Evolutionary conservation across 2,888 invertebrate genomes (phyloP).

Genomic region (Ochropleura leucogaster): DNA sequence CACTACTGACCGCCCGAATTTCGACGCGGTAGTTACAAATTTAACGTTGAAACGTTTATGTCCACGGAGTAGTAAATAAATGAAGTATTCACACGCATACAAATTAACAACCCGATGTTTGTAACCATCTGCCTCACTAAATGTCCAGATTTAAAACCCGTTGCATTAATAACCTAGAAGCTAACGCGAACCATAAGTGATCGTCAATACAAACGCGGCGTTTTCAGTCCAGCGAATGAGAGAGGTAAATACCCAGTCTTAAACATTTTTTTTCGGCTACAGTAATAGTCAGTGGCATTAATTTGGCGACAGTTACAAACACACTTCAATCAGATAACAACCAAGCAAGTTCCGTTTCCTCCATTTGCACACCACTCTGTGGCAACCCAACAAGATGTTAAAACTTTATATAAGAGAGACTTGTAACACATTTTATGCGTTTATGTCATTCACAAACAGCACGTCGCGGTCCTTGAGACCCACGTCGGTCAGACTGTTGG

Average conservation of each 20-base stretch:
- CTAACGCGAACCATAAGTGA: not conserved
- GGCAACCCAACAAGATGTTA: conserved; percentile 31
- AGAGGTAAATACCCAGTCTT: not conserved
- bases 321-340: conserved; percentile 1
- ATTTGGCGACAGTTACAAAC: conserved; percentile 1
- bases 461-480: conserved; percentile 97
- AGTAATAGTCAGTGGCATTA: not conserved
- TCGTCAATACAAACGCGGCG: not conserved
- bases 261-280: not conserved
- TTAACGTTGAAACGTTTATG: conserved; percentile 23
- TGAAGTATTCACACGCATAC: conserved; percentile 11
- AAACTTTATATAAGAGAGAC: conserved; percentile 36
- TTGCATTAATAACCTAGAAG: not conserved
- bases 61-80: conserved; percentile 44
- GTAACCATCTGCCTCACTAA: not conserved
- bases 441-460: conserved; percentile 98
- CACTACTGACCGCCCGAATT: conserved; percentile 39
- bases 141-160: not conserved
- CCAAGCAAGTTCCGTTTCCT: conserved; percentile 7
- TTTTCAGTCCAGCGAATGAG: not conserved
- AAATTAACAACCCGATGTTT: not conserved
- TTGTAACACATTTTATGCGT: conserved; percentile 90
- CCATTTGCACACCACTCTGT: conserved; percentile 33
- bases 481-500: conserved; percentile 92
- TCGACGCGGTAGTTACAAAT: conserved; percentile 27